Evolutionary conservation across 2,113 vertebrate genomes (phyloP), one percentile per base, ranked within the genome.

Genomic region (Noturus placidus): DNA sequence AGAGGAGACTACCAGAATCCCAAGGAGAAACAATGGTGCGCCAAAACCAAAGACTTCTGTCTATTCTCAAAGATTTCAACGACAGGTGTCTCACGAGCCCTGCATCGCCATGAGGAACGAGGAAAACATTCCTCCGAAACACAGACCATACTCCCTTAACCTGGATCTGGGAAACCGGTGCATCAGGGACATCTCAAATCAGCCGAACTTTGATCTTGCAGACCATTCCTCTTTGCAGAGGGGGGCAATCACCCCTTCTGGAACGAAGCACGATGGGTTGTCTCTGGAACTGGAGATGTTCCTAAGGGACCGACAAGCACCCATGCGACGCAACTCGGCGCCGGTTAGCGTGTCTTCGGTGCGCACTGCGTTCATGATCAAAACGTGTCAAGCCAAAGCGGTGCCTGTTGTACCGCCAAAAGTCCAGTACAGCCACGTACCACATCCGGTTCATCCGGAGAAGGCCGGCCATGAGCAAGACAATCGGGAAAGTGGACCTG

Each of bases 351-450:
- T 99, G 85, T 97, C 97, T 0, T 98, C 98, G 0, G 96, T 99
- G 90, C 95, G 97, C 87, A 97, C 97, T 5, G 97, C 98, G 38
- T 99, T 97, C 93, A 98, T 99, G 97, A 96, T 99, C 38, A 98
- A 98, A 92, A 98, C 98, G 25, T 98, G 97, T 91, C 97, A 99
- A 90, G 98, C 97, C 80, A 97, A 96, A 94, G 98, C 97, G 0
- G 98, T 99, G 35, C 98, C 98, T 0, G 98, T 99, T 59, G 95
- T 99, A 91, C 97, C 97, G 0, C 98, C 98, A 3, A 98, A 98
- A 92, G 92, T 99, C 91, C 98, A 99, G 92, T 99, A 98, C 91
- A 99, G 97, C 2, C 97, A 98, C 92, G 96, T 98, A 91, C 98
- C 98, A 70, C 97, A 96, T 90, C 96, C 95, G 2, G 93, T 95